Conservation (phyloP, 2,888 invertebrate species). For the Brachyptera risi region DNA sequence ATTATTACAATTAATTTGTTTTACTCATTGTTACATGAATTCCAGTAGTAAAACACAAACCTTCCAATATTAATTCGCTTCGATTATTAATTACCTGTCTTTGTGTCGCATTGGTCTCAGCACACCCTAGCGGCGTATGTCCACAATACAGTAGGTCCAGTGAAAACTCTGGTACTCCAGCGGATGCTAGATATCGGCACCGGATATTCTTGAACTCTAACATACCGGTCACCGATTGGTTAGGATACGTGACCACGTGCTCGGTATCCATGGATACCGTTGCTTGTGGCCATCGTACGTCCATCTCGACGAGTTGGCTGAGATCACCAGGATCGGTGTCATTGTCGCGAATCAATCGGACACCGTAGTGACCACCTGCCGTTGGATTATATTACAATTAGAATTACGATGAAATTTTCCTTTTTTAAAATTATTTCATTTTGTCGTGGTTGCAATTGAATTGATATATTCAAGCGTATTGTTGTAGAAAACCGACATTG, state of each 20-base stretch:
- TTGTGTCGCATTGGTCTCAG: conserved; percentile 51
- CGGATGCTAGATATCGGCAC: conserved; percentile 54
- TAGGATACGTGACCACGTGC: conserved; percentile 75
- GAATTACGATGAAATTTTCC: too few species aligned
- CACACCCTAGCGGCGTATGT: conserved; percentile 66
- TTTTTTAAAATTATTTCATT: too few species aligned
- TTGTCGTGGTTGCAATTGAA: too few species aligned
- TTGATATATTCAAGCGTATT: too few species aligned
- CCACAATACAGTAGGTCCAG: conserved; percentile 78
- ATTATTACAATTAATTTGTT: too few species aligned
- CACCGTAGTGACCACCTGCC: conserved; percentile 63
- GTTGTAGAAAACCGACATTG: too few species aligned
- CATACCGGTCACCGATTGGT: conserved; percentile 66
- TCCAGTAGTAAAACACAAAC: too few species aligned
- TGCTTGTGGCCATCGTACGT: conserved; percentile 79
- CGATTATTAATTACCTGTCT: conserved; percentile 49
- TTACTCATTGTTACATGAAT: too few species aligned
- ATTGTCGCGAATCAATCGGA: conserved; percentile 54
- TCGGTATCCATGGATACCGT: conserved; percentile 68
- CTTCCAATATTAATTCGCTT: too few species aligned
- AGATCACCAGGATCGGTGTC: conserved; percentile 76
- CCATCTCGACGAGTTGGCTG: conserved; percentile 55
- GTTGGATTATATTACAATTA: too few species aligned
- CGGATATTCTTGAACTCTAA: conserved; percentile 70
- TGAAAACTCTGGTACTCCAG: conserved; percentile 62